Percentiles rank a stretch among this genome's conserved stretches.
phyloP scores from a whole-genome alignment of 2,113 vertebrate genomes.

The Oceanites oceanicus region DNA sequence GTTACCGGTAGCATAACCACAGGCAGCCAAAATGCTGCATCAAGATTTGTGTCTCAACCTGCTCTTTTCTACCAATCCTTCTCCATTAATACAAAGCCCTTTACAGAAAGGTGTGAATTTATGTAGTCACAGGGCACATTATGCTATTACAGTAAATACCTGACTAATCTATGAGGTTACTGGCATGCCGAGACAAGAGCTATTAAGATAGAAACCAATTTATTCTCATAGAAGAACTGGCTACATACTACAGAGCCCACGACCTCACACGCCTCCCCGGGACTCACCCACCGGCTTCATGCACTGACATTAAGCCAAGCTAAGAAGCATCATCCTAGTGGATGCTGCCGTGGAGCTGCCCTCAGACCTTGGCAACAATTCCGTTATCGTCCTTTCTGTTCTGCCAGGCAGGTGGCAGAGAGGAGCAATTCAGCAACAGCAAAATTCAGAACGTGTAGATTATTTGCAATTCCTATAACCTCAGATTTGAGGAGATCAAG shows the following conservation, averaged over 20 bases:
- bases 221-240: neutral
- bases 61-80: neutral
- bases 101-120: neutral
- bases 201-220: neutral
- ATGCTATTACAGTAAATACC: neutral
- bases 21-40: neutral
- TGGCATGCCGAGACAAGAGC: neutral
- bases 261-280: neutral
- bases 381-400: neutral
- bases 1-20: neutral
- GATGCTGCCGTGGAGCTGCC: accelerated
- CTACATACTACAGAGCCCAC: neutral
- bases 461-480: neutral
- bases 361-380: neutral
- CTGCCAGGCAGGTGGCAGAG: slow-evolving; percentile 25
- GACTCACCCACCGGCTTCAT: neutral
- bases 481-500: neutral
- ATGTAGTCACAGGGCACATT: neutral
- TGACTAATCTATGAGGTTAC: neutral
- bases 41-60: neutral
- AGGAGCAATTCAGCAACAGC: neutral
- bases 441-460: accelerated
- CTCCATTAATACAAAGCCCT: neutral
- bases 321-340: neutral
- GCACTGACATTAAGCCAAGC: neutral